Evolutionary conservation across 2,113 vertebrate genomes (phyloP), one percentile per base, ranked within the genome.

Genomic region (Indri indri): DNA sequence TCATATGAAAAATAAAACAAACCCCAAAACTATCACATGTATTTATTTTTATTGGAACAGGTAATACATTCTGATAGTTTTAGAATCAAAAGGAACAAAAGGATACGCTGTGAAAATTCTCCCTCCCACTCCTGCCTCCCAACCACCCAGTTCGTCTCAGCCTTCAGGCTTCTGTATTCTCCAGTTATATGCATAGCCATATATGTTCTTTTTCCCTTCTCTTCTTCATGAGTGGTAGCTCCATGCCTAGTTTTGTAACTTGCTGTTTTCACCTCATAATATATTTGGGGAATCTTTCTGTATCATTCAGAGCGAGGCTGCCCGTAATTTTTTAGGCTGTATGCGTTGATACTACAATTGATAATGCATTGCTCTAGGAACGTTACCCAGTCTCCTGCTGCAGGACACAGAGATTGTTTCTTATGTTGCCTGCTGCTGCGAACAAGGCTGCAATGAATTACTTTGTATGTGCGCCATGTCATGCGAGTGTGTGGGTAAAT

Each of bases 61-160:
- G 65, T 79, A 52, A 90, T 65, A 25, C 4, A 87, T 89, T 59
- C 80, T 97, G 50, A 47, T 70, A n/a, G 42, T 76, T 88, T 40
- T 61, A 2, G 59, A 85, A 88, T 95, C 80, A 20, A 90, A 92
- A 81, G 76, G 52, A 94, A 92, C 57, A 76, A 96, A 96, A 87
- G 47, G 81, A 59, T 70, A 37, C 42, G 88, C 82, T 88, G 37
- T 95, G 70, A 91, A 63, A 68, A 87, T 59, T 52, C 71, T 74
- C 57, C 88, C 70, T 94, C 81, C 87, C 20, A 54, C 30, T 30
- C 16, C 66, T 3, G 5, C 68, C 61, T 95, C 63, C 79, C 90
- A 74, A 13, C 32, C 70, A 65, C 68, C 87, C n/a, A 27, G 40
- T 73, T 66, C 65, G 9, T 52, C 42, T 82, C 57, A 40, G 34